Evolutionary conservation across 2,113 vertebrate species (phyloP), one percentile per base, ranked within the genome.

Genomic region (Prunella himalayana): DNA sequence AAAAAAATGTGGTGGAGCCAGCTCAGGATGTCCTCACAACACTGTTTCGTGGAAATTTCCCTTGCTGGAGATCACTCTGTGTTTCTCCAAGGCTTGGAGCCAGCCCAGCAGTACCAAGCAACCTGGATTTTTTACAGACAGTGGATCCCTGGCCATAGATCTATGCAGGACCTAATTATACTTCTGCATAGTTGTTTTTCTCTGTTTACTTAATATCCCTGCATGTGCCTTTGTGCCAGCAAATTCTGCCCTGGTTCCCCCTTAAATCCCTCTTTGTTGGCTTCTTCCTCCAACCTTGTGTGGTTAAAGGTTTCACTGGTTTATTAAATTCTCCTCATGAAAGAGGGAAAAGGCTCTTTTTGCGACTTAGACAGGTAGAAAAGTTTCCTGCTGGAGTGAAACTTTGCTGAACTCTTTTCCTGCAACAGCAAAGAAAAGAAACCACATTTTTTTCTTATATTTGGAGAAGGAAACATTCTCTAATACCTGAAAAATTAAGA

Each of bases 1-100:
- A 97, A 92, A 95, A 92, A 95, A 20, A 42, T 6, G 15, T 69
- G 94, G 75, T 63, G 89, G 69, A 92, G 94, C 35, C 31, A 96
- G 94, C 1, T 42, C 83, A 85, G 96, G 96, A 97, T 96, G 95
- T 96, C 92, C 96, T 97, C 93, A 72, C 45, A 57, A 77, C 2
- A 2, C 92, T 93, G 78, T 91, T 97, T 89, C 76, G 64, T 98
- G 97, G 96, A 97, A 97, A 97, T 97, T 97, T 98, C 95, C 95
- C 94, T 24, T 1, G 6, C 92, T 97, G 88, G 92, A 92, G 97
- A 96, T 97, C 9, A 0, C 79, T 95, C 39, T 91, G 79, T 93
- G 90, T 96, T 98, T 95, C 96, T 96, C 73, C 15, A 47, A 86
- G 95, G 82, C 90, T 12, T 10, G 4, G 9, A 94, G 96, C 90